These are phyloP conservation scores for Campylomormyrus tamandua DNA, from an alignment of 2,113 vertebrate species.

Conservation along the genomic window DNA sequence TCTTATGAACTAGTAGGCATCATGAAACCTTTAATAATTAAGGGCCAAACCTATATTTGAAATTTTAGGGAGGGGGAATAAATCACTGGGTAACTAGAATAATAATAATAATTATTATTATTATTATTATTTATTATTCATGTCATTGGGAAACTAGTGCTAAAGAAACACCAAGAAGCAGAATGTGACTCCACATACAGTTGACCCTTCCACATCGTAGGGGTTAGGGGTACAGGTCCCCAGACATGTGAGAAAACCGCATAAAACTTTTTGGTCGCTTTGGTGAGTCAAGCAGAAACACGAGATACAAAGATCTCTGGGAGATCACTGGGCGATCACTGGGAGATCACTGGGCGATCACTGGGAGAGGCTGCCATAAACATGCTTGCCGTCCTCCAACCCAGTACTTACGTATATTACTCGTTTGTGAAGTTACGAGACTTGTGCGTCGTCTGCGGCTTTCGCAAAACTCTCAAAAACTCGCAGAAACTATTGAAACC, in stretches of 20 bases:
- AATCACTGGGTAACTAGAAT: background rate
- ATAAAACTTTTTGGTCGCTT: no score
- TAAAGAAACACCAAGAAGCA: background rate
- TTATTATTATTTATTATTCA: no score
- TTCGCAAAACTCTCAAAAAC: background rate
- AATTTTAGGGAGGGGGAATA: background rate
- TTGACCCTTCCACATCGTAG: no score
- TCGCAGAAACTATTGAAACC: background rate
- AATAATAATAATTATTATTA: no score
- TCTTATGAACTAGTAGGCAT: background rate
- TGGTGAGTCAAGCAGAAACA: no score
- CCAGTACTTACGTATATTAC: background rate
- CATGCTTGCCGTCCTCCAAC: background rate
- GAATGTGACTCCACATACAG: background rate
- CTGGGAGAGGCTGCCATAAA: background rate
- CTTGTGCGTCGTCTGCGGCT: background rate
- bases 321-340: no score
- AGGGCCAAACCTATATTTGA: background rate
- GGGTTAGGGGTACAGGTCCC: background rate
- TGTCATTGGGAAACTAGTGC: background rate
- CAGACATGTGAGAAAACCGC: no score
- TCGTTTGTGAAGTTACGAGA: background rate
- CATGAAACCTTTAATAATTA: background rate
- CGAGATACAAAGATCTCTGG: no score
- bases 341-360: background rate